Evolutionary conservation across 1,140 invertebrate genomes (phyloP).

Genomic region (Conopomorpha cramerella): DNA sequence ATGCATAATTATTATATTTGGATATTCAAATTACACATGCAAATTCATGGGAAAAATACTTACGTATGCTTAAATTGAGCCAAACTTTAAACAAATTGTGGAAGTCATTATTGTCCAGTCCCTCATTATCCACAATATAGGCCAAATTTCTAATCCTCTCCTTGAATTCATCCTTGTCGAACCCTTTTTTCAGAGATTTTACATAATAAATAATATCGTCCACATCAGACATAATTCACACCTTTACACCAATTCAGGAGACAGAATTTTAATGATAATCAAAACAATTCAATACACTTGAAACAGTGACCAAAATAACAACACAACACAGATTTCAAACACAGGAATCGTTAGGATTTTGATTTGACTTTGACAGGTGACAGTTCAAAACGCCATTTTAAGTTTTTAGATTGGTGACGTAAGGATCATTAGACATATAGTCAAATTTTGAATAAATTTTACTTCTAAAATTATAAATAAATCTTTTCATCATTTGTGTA

Average conservation of each 20-base stretch:
- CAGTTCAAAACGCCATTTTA: no score
- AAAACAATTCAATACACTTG: neutral
- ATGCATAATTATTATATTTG: neutral
- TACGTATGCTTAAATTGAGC: slow-evolving; percentile 49
- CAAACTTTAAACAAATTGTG: slow-evolving; percentile 43
- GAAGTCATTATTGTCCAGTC: slow-evolving; percentile 31
- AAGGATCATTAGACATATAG: no score
- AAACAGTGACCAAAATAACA: neutral
- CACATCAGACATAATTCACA: slow-evolving; percentile 32
- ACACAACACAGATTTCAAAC: neutral
- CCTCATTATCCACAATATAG: slow-evolving; percentile 21
- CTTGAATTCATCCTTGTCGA: slow-evolving; percentile 44
- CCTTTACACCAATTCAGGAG: no score
- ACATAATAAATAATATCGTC: slow-evolving; percentile 48
- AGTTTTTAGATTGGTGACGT: no score
- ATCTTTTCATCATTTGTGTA: no score
- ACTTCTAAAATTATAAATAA: no score
- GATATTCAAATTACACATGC: slow-evolving; percentile 5
- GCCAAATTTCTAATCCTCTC: slow-evolving; percentile 36
- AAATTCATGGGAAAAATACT: no score
- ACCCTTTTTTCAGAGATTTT: slow-evolving; percentile 40
- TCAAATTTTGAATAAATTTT: no score
- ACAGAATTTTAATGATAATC: slow-evolving; percentile 1
- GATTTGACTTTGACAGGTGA: no score
- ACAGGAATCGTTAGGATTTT: neutral